These are phyloP conservation scores for Cynaeus angustus DNA, from an alignment of 2,888 invertebrate genomes.

Conservation along the genomic window DNA sequence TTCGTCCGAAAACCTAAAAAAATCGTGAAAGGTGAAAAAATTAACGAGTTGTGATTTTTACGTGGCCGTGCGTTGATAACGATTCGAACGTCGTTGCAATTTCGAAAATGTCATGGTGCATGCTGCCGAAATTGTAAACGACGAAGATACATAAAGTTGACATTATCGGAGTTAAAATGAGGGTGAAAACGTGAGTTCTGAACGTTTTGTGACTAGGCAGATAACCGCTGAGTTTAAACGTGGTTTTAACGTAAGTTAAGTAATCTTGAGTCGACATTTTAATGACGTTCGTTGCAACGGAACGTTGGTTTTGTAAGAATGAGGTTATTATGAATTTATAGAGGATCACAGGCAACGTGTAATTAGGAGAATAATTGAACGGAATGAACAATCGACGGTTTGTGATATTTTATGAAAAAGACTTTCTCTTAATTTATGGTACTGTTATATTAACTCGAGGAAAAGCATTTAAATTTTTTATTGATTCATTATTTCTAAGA, in stretches of 20 bases:
- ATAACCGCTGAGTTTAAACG: slow-evolving; percentile 15
- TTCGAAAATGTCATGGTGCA: slow-evolving; percentile 27
- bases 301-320: too few species aligned
- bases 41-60: background rate
- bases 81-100: slow-evolving; percentile 7
- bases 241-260: slow-evolving; percentile 4
- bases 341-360: too few species aligned
- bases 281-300: background rate
- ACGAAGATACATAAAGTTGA: background rate
- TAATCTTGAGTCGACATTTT: slow-evolving; percentile 11
- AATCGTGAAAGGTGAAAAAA: background rate
- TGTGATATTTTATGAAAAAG: too few species aligned
- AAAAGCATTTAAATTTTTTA: too few species aligned
- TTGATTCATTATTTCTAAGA: too few species aligned
- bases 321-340: too few species aligned
- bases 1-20: slow-evolving; percentile 15
- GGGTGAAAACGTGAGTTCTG: background rate
- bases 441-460: too few species aligned
- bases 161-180: slow-evolving; percentile 9
- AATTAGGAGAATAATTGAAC: too few species aligned
- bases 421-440: too few species aligned
- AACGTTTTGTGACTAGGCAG: slow-evolving; percentile 4
- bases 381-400: too few species aligned
- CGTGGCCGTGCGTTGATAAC: slow-evolving; percentile 11
- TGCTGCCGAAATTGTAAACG: background rate